These are phyloP conservation scores for roundworm (Caenorhabditis elegans) DNA, from an alignment of 1,140 invertebrate genomes.

Conservation along the genomic window WBcel235 BX284606.5:3241501-3242000, in stretches of 20 bases:
- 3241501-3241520: slow-evolving; percentile 28
- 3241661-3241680: slow-evolving; percentile 37
- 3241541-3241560: neutral
- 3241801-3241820: slow-evolving; percentile 23
- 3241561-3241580: neutral
- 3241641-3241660: slow-evolving; percentile 51
- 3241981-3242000: neutral
- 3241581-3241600: slow-evolving; percentile 41
- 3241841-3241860: slow-evolving; percentile 3
- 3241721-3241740: too few species aligned
- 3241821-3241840: neutral
- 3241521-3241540: slow-evolving; percentile 23
- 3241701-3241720: neutral
- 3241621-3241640: slow-evolving; percentile 30
- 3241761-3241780: slow-evolving; percentile 36
- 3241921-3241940: slow-evolving; percentile 46
- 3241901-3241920: slow-evolving; percentile 30
- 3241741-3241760: slow-evolving; percentile 29
- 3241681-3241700: slow-evolving; percentile 19
- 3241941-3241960: slow-evolving; percentile 41
- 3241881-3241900: too few species aligned
- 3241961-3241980: neutral
- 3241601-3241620: slow-evolving; percentile 37
- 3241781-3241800: slow-evolving; percentile 7
- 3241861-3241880: slow-evolving; percentile 16